Evolutionary conservation across 2,797 vertebrate genomes (phyloP).

Genomic region (Crocodylus rhombifer): DNA sequence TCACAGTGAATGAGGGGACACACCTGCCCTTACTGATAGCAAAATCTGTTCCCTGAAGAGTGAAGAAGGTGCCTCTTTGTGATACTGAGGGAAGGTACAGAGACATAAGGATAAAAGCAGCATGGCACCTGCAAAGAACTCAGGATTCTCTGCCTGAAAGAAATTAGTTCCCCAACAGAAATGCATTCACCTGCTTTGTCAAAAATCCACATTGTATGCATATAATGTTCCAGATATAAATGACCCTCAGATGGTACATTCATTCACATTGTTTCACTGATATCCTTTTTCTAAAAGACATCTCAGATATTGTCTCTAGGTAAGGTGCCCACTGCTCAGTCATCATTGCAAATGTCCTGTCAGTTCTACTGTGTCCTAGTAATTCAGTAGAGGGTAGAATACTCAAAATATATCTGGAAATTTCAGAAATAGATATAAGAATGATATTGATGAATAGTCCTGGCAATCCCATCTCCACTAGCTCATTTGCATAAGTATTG

Average conservation of each 20-base stretch:
- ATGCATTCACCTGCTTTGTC: background rate
- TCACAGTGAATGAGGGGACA: background rate
- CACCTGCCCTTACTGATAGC: background rate
- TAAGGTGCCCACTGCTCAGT: background rate
- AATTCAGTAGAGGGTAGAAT: background rate
- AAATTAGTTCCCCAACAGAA: background rate
- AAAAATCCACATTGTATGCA: background rate
- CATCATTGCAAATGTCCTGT: background rate
- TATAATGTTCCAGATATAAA: background rate
- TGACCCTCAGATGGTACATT: background rate
- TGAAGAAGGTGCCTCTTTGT: background rate
- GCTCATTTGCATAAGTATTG: background rate
- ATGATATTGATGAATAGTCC: background rate
- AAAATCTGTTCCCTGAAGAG: background rate
- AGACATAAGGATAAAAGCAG: background rate
- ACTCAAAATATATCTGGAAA: background rate
- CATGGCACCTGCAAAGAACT: background rate
- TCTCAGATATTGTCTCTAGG: background rate
- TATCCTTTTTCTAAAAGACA: background rate
- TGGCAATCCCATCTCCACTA: background rate
- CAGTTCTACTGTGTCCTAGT: background rate
- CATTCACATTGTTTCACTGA: background rate
- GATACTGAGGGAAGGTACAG: background rate
- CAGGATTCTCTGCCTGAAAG: background rate
- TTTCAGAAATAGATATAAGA: background rate